Conservation (phyloP, 2,888 invertebrate species). For the Spodoptera littoralis region DNA sequence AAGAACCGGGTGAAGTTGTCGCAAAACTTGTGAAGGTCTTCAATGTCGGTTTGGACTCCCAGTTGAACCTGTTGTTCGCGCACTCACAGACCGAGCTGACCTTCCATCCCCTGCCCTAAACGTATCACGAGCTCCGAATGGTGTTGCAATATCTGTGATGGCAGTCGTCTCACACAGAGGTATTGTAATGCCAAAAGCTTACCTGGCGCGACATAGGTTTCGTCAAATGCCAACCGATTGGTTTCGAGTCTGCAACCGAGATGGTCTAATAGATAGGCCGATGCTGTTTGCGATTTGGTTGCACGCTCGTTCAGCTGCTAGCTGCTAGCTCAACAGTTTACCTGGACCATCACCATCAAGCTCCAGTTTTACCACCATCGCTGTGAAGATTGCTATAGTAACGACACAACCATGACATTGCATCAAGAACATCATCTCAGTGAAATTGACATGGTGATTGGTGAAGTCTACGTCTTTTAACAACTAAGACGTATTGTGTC, state of each 20-base stretch:
- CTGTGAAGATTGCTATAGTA: constrained; percentile 37
- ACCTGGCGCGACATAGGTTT: constrained; percentile 83
- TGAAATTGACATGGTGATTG: constrained; percentile 16
- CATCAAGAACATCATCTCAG: constrained; percentile 11
- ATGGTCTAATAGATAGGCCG: constrained; percentile 55
- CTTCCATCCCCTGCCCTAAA: constrained; percentile 89
- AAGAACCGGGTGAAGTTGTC: constrained; percentile 87
- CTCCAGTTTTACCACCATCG: constrained; percentile 43
- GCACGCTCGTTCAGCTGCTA: constrained; percentile 64
- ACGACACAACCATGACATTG: constrained; percentile 29
- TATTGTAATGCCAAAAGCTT: constrained; percentile 76
- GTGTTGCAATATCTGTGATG: constrained; percentile 72
- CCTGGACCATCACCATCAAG: constrained; percentile 54
- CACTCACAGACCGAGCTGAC: constrained; percentile 90
- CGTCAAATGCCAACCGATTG: constrained; percentile 82
- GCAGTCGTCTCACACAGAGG: constrained; percentile 52
- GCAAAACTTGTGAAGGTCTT: constrained; percentile 90
- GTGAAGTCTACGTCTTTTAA: constrained; percentile 24
- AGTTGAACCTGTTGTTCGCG: constrained; percentile 90
- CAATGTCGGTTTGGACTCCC: constrained; percentile 92
- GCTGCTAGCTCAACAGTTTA: constrained; percentile 51
- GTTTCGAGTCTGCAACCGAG: constrained; percentile 78
- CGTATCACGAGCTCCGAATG: constrained; percentile 68
- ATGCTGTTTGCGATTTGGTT: constrained; percentile 67
- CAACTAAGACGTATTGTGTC: constrained; percentile 31